phyloP scores from a whole-genome alignment of 2,888 invertebrate species.

The Phymatocera aterrima region DNA sequence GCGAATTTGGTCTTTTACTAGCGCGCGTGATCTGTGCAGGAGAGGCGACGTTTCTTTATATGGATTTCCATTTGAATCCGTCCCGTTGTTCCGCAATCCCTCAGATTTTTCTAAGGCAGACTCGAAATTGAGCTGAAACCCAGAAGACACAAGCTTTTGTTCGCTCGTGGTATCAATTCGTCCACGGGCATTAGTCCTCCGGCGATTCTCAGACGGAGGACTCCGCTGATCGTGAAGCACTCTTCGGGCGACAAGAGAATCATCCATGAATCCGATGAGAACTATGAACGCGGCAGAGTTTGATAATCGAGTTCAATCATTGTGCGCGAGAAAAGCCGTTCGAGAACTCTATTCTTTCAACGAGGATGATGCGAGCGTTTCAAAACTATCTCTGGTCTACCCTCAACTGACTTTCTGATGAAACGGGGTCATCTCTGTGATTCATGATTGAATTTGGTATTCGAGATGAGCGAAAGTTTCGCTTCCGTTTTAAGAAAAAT shows the following conservation, averaged over 20 bases:
- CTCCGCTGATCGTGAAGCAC: not conserved
- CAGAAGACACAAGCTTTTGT: constrained; percentile 60
- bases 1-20: not conserved
- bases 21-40: not conserved
- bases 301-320: not conserved
- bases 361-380: not conserved
- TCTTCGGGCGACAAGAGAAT: not conserved
- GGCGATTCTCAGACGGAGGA: constrained; percentile 53
- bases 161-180: constrained; percentile 57
- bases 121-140: constrained; percentile 61
- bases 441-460: not conserved
- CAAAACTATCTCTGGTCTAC: not conserved
- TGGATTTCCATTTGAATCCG: not conserved
- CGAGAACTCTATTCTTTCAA: not conserved
- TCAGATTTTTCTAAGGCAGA: not conserved
- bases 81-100: not conserved
- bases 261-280: not conserved
- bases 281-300: not conserved
- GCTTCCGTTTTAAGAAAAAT: too few relatives aligned
- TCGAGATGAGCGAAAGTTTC: not conserved
- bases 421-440: not conserved
- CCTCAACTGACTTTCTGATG: not conserved
- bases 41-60: not conserved
- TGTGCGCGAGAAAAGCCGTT: too few relatives aligned
- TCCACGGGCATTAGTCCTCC: constrained; percentile 31